Conservation (phyloP, 2,797 vertebrate species). For the Rhyacichthys aspro region DNA sequence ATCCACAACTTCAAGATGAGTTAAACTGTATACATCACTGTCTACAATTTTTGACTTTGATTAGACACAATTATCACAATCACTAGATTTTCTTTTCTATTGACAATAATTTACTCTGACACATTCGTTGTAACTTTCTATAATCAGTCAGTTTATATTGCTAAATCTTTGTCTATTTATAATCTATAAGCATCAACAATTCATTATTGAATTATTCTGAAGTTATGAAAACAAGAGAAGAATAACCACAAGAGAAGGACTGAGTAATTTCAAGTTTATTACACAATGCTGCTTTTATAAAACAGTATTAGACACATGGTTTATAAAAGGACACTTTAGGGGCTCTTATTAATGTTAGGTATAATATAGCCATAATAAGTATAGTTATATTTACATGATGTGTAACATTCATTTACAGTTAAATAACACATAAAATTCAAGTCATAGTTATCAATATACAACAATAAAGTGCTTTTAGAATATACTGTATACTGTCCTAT, state of each 20-base stretch:
- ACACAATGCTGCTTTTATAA: conserved; percentile 36
- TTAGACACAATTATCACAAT: no score
- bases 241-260: conserved; percentile 21
- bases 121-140: no score
- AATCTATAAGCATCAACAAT: no score
- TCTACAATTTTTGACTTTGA: no score
- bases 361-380: neutral
- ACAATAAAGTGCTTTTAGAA: conserved; percentile 75
- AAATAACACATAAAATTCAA: conserved; percentile 72
- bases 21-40: neutral
- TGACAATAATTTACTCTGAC: no score
- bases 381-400: conserved; percentile 56
- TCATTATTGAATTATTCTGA: no score
- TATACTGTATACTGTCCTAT: conserved; percentile 57
- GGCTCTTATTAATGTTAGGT: conserved; percentile 29
- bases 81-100: no score
- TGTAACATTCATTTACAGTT: no score
- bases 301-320: conserved; percentile 29
- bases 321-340: conserved; percentile 51
- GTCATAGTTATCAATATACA: conserved; percentile 49
- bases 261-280: conserved; percentile 57
- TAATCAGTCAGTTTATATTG: no score
- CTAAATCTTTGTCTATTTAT: no score
- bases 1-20: no score
- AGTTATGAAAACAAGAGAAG: conserved; percentile 1